Percentiles rank a stretch among this genome's conserved stretches.
Conservation (phyloP, 1,140 invertebrate species). For the Drosophila burlai region DNA sequence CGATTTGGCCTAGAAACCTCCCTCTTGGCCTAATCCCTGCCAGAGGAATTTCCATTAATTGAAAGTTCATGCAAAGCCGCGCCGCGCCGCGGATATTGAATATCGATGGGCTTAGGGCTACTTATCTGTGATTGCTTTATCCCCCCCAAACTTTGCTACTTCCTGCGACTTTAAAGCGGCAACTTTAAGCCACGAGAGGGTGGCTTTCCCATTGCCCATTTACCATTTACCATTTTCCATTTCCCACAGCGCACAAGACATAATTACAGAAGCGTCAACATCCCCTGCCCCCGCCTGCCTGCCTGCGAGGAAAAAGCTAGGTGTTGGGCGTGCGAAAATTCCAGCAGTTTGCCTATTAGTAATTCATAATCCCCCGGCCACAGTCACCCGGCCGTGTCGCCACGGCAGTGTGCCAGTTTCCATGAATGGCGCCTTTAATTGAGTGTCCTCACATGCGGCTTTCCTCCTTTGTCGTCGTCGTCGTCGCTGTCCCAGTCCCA, state of each 20-base stretch:
- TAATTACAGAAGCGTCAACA: slow-evolving; percentile 72
- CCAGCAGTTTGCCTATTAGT: slow-evolving; percentile 72
- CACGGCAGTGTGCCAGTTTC: slow-evolving; percentile 53
- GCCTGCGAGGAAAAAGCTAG: slow-evolving; percentile 28
- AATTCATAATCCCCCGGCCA: slow-evolving; percentile 73
- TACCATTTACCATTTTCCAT: background rate
- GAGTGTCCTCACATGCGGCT: slow-evolving; percentile 52
- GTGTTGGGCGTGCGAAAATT: slow-evolving; percentile 71
- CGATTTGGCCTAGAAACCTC: background rate
- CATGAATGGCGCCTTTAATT: slow-evolving; percentile 73
- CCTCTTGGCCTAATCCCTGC: background rate
- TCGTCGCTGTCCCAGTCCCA: too few relatives aligned
- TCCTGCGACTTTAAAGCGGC: slow-evolving; percentile 1
- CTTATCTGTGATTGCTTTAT: slow-evolving; percentile 21
- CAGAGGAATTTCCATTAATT: slow-evolving; percentile 4
- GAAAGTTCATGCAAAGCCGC: background rate
- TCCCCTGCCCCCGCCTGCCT: background rate
- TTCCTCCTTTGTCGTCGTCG: slow-evolving; percentile 12
- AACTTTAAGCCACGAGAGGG: slow-evolving; percentile 34
- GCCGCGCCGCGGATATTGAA: slow-evolving; percentile 4
- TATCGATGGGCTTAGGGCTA: slow-evolving; percentile 28
- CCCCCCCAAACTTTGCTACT: background rate
- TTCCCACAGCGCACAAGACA: slow-evolving; percentile 41
- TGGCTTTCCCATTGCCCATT: background rate
- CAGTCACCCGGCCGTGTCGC: background rate